Evolutionary conservation across 2,797 vertebrate genomes (phyloP).

Genomic region (Denticeps clupeoides): DNA sequence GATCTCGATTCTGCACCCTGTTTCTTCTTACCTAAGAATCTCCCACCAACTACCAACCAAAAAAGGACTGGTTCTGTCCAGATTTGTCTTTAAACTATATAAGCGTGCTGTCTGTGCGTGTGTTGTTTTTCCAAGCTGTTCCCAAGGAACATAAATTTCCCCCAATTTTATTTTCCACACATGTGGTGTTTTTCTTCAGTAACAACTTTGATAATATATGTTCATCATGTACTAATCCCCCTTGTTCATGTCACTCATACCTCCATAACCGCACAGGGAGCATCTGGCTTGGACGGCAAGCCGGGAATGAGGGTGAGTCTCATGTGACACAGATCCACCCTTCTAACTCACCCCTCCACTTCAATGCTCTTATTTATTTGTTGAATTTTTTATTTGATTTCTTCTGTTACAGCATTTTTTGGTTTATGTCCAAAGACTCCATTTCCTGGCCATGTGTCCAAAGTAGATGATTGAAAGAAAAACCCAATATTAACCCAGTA

Average conservation of each 20-base stretch:
- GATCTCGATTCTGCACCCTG: neutral
- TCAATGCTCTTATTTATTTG: neutral
- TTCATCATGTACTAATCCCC: constrained; percentile 89
- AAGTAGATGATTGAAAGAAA: too few relatives aligned
- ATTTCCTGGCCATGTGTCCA: too few relatives aligned
- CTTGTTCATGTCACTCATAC: constrained; percentile 91
- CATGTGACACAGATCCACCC: constrained; percentile 48
- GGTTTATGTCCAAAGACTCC: too few relatives aligned
- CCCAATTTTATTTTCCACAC: too few relatives aligned
- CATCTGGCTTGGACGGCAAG: constrained; percentile 99
- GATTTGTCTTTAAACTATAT: neutral
- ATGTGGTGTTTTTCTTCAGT: constrained; percentile 53
- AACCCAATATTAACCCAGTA: constrained; percentile 56
- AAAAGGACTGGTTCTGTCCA: constrained; percentile 3
- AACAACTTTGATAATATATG: constrained; percentile 49
- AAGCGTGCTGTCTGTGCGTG: constrained; percentile 26
- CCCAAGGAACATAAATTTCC: too few relatives aligned
- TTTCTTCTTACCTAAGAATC: neutral
- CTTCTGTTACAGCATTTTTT: too few relatives aligned
- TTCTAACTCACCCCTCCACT: neutral
- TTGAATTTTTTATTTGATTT: too few relatives aligned
- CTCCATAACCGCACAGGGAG: constrained; percentile 92
- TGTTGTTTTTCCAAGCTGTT: constrained; percentile 33
- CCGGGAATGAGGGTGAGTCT: constrained; percentile 97
- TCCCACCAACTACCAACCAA: neutral